Evolutionary conservation across 2,888 invertebrate species (phyloP).

Genomic region (Lithophane semibrunnea): DNA sequence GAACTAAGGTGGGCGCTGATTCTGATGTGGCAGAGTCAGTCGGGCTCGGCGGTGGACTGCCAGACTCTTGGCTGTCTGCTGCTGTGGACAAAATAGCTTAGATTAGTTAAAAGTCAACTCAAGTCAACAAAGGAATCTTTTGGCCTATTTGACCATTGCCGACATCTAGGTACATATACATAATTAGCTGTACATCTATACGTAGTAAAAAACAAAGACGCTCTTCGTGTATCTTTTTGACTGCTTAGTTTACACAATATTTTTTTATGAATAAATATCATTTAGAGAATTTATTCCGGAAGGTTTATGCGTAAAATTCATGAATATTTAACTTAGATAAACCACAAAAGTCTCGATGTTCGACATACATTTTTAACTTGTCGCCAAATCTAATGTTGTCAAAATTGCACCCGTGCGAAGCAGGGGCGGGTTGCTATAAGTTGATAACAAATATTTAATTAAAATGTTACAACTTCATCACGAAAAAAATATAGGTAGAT

Average conservation of each 20-base stretch:
- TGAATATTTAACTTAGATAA: background rate
- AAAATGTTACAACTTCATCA: too few species aligned
- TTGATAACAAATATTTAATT: background rate
- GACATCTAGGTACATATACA: background rate
- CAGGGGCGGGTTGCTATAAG: background rate
- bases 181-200: background rate
- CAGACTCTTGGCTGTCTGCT: constrained; percentile 88
- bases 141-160: background rate
- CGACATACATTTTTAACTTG: too few species aligned
- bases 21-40: constrained; percentile 86
- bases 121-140: too few species aligned
- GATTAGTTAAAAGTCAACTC: constrained; percentile 23
- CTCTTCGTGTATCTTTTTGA: too few species aligned
- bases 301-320: too few species aligned
- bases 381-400: too few species aligned
- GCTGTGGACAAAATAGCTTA: constrained; percentile 79
- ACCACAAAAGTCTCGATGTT: background rate
- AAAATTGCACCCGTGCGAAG: too few species aligned
- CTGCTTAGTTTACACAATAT: background rate
- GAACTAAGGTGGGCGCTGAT: constrained; percentile 87
- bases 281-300: background rate
- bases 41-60: constrained; percentile 87
- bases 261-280: too few species aligned
- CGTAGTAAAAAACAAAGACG: background rate
- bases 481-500: too few species aligned